phyloP scores from a whole-genome alignment of 2,888 invertebrate genomes.

The Acleris literana region DNA sequence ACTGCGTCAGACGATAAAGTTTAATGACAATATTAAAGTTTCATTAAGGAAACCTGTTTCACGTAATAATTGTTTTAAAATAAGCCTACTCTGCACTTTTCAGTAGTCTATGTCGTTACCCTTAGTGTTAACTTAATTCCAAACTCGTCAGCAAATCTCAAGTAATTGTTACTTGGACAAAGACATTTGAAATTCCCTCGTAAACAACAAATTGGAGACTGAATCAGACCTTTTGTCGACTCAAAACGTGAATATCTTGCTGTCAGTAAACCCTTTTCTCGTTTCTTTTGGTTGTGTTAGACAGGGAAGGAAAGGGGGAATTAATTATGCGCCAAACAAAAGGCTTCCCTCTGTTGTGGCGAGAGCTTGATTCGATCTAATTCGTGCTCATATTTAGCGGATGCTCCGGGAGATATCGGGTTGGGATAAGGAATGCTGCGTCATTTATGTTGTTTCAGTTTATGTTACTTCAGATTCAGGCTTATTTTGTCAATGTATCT shows the following conservation, averaged over 20 bases:
- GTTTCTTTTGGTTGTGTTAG: not conserved
- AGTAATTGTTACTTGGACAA: conserved; percentile 18
- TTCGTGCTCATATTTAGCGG: conserved; percentile 29
- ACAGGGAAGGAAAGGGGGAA: conserved; percentile 16
- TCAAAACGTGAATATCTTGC: conserved; percentile 23
- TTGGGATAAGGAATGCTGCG: conserved; percentile 8
- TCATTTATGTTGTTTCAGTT: conserved; percentile 10
- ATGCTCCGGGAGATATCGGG: conserved; percentile 16
- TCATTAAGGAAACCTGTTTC: too few species aligned
- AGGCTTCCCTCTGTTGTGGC: conserved; percentile 20
- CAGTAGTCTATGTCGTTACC: too few species aligned
- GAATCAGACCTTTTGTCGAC: conserved; percentile 27
- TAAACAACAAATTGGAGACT: conserved; percentile 19
- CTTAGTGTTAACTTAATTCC: conserved; percentile 8
- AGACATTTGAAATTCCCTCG: conserved; percentile 20
- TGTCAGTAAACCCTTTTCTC: conserved; percentile 15
- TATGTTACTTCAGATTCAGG: too few species aligned
- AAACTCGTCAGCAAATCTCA: conserved; percentile 8
- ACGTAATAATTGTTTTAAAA: too few species aligned
- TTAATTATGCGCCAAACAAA: conserved; percentile 31
- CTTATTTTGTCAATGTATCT: too few species aligned
- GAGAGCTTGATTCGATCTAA: conserved; percentile 29
- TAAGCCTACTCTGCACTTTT: too few species aligned
- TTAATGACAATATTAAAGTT: too few species aligned
- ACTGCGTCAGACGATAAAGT: too few species aligned